phyloP scores from a whole-genome alignment of 2,888 invertebrate species.

The Lochmaea capreae region DNA sequence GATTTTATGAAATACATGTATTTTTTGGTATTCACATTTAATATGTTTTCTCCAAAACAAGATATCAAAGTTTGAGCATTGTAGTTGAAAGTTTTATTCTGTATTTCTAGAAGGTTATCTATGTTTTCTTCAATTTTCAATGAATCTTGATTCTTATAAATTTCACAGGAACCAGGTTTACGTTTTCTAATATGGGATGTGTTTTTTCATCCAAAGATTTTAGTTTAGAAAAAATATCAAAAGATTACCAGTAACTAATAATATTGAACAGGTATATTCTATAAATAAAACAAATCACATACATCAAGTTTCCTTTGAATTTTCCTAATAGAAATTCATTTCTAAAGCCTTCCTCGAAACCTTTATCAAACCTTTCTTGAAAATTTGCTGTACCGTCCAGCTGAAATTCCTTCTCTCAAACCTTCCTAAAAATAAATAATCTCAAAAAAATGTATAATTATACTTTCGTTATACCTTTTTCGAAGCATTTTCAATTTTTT shows the following conservation, averaged over 20 bases:
- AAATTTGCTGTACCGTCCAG: conserved; percentile 73
- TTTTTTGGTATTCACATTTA: not conserved
- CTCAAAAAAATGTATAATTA: not conserved
- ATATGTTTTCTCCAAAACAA: not conserved
- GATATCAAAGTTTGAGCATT: conserved; percentile 23
- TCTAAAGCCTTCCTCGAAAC: conserved; percentile 75
- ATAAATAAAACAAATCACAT: conserved; percentile 28
- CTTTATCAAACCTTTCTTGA: conserved; percentile 77
- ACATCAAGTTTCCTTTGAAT: conserved; percentile 63
- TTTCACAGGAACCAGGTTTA: conserved; percentile 39
- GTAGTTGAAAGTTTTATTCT: conserved; percentile 19
- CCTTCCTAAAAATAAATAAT: conserved; percentile 45
- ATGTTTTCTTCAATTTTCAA: conserved; percentile 32
- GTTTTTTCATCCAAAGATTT: conserved; percentile 26
- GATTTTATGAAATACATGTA: too few relatives aligned
- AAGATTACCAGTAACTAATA: not conserved
- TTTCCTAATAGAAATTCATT: conserved; percentile 72
- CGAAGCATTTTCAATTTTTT: conserved; percentile 39
- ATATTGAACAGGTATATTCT: not conserved
- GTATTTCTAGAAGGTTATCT: conserved; percentile 27
- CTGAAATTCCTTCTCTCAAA: conserved; percentile 72
- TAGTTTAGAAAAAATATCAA: conserved; percentile 27
- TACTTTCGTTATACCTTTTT: conserved; percentile 31
- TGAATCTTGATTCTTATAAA: conserved; percentile 38
- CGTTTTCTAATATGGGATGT: conserved; percentile 38